Percentiles rank a stretch among this genome's conserved stretches.
phyloP scores from a whole-genome alignment of 30 jellyfish, hydroid and myxozoan species.

The Hydractinia echinata region DNA sequence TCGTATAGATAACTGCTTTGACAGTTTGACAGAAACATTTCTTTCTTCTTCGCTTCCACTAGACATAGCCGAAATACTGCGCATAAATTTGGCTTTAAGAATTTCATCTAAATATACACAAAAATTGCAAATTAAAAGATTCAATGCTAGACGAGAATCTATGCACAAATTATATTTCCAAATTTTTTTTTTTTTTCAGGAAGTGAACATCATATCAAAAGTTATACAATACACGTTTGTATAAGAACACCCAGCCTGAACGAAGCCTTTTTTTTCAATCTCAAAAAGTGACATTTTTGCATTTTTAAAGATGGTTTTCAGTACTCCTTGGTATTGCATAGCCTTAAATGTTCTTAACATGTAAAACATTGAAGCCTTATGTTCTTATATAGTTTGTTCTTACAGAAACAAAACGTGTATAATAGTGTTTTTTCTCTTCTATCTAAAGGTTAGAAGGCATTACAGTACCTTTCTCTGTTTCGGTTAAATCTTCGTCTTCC shows the following conservation, averaged over 20 bases:
- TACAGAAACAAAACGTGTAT: background rate
- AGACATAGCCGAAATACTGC: conserved; percentile 60
- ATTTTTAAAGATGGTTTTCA: too few relatives aligned
- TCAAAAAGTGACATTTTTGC: too few relatives aligned
- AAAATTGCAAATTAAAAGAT: background rate
- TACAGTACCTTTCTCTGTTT: conserved; percentile 55
- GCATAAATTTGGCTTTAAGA: conserved; percentile 46
- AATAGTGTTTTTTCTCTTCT: background rate
- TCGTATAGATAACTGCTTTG: conserved; percentile 38
- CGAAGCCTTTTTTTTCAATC: too few relatives aligned
- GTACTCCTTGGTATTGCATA: too few relatives aligned
- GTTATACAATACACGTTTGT: too few relatives aligned
- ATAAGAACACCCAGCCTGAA: too few relatives aligned
- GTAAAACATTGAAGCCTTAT: background rate
- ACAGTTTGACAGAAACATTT: conserved; percentile 49
- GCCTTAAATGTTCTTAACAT: too few relatives aligned
- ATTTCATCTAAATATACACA: background rate
- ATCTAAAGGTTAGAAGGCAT: background rate
- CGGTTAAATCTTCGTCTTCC: conserved; percentile 26
- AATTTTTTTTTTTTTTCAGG: too few relatives aligned
- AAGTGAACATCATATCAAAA: too few relatives aligned
- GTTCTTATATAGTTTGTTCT: background rate
- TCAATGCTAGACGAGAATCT: too few relatives aligned
- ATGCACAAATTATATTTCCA: too few relatives aligned
- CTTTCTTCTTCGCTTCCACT: conserved; percentile 57